Evolutionary conservation across 2,888 invertebrate genomes (phyloP).

Genomic region (Busseola fusca): DNA sequence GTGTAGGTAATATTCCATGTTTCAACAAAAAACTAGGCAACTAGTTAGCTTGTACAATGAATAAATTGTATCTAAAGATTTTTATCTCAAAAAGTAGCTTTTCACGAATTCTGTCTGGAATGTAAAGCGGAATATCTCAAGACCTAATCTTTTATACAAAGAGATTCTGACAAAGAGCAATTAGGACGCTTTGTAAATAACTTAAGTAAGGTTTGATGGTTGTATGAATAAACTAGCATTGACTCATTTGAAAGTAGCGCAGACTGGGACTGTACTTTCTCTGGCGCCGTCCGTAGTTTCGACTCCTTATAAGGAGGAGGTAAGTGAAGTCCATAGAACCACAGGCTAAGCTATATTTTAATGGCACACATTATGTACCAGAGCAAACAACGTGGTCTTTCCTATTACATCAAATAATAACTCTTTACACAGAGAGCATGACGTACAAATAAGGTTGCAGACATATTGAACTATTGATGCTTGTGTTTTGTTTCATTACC

Average conservation of each 20-base stretch:
- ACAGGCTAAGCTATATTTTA: conserved; percentile 53
- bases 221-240: conserved; percentile 51
- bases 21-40: conserved; percentile 59
- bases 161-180: conserved; percentile 58
- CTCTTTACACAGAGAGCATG: conserved; percentile 28
- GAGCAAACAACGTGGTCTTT: conserved; percentile 43
- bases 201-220: conserved; percentile 45
- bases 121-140: conserved; percentile 58
- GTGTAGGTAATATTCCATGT: conserved; percentile 62
- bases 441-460: conserved; percentile 44
- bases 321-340: conserved; percentile 52
- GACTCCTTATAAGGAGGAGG: conserved; percentile 62
- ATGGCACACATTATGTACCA: conserved; percentile 55
- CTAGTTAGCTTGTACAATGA: conserved; percentile 60
- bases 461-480: conserved; percentile 37
- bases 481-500: conserved; percentile 38
- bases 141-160: conserved; percentile 56
- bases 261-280: conserved; percentile 52
- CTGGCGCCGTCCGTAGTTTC: conserved; percentile 57
- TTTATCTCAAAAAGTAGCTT: conserved; percentile 62
- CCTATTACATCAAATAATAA: conserved; percentile 42
- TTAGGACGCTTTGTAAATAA: conserved; percentile 59
- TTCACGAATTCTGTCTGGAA: conserved; percentile 62
- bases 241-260: conserved; percentile 55
- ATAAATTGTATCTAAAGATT: conserved; percentile 62